Percentiles rank a stretch among this genome's conserved stretches.
These are phyloP conservation scores for Archips crataeganus DNA, from an alignment of 2,888 invertebrate genomes.

Conservation along the genomic window DNA sequence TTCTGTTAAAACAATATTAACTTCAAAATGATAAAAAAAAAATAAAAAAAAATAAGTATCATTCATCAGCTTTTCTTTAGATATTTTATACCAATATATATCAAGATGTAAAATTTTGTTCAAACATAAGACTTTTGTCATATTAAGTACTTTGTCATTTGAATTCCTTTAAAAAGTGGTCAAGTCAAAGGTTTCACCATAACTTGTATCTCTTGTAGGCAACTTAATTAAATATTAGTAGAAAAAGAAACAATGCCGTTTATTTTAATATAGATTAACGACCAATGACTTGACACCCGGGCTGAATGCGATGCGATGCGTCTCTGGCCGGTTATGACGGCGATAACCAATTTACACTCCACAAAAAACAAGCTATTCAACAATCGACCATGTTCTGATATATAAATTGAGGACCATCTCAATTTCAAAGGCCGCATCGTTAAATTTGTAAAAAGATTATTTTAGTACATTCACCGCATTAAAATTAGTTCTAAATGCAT, in stretches of 20 bases:
- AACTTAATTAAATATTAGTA: constrained; percentile 73
- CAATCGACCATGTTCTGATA: constrained; percentile 39
- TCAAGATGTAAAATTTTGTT: neutral
- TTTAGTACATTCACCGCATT: constrained; percentile 63
- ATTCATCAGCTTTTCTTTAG: neutral
- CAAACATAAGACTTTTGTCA: neutral
- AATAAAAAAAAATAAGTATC: no score
- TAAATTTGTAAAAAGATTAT: constrained; percentile 57
- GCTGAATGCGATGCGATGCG: constrained; percentile 61
- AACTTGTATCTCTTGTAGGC: constrained; percentile 47
- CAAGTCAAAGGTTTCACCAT: constrained; percentile 17
- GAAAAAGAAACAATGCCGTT: constrained; percentile 79
- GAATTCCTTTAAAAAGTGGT: constrained; percentile 1
- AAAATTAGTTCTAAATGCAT: constrained; percentile 72
- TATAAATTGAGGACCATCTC: neutral
- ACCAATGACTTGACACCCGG: constrained; percentile 81
- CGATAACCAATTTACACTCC: constrained; percentile 32
- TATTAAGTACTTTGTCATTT: no score
- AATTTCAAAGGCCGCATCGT: constrained; percentile 43
- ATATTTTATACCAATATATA: neutral
- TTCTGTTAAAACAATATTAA: neutral
- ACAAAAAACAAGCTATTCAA: constrained; percentile 43
- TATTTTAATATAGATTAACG: constrained; percentile 85
- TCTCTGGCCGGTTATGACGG: constrained; percentile 49
- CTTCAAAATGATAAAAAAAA: neutral